Percentiles rank a stretch among this genome's conserved stretches.
Evolutionary conservation across 2,888 invertebrate genomes (phyloP).

Genomic region (Torymus aiolomorphi): DNA sequence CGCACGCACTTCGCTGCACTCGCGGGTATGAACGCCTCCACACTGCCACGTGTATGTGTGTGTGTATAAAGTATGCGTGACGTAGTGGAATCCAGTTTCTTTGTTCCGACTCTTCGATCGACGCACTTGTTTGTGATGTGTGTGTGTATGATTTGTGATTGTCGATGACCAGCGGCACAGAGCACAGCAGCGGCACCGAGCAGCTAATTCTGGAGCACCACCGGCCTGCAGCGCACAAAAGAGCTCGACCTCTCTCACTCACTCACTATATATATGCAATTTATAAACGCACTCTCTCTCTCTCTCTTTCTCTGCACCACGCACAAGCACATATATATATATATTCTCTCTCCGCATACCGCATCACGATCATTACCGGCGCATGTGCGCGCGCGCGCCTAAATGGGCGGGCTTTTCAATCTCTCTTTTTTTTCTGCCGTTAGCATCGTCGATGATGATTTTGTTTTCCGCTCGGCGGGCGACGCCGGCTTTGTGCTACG

Average conservation of each 20-base stretch:
- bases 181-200: background rate
- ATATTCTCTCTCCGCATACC: slow-evolving; percentile 31
- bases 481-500: too few species aligned
- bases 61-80: too few species aligned
- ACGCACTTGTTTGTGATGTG: background rate
- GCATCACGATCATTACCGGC: slow-evolving; percentile 54
- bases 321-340: slow-evolving; percentile 44
- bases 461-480: too few species aligned
- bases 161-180: background rate
- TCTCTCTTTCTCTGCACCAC: slow-evolving; percentile 46
- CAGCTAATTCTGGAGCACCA: slow-evolving; percentile 21
- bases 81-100: too few species aligned
- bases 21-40: background rate
- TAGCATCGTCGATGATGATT: too few species aligned
- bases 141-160: slow-evolving; percentile 31
- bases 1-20: background rate
- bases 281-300: slow-evolving; percentile 2
- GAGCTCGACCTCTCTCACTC: background rate
- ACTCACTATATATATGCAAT: slow-evolving; percentile 11
- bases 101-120: too few species aligned
- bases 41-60: too few species aligned
- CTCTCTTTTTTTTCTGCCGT: too few species aligned
- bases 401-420: too few species aligned
- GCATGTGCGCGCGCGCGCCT: background rate
- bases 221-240: slow-evolving; percentile 5